phyloP scores from a whole-genome alignment of 2,888 invertebrate genomes.

The Ectropis crepuscularia region DNA sequence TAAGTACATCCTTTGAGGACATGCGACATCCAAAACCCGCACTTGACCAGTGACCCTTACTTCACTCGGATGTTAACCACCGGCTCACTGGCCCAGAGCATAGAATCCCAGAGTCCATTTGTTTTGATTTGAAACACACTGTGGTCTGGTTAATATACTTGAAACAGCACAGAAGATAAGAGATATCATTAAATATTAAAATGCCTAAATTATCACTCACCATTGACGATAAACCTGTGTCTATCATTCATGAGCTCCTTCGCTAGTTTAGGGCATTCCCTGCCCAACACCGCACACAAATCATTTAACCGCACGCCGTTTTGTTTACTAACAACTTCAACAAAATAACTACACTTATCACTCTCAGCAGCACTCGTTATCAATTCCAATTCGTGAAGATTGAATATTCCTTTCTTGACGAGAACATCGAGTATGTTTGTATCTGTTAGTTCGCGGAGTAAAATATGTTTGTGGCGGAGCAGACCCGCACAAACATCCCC shows the following conservation, averaged over 20 bases:
- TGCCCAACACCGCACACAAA: slow-evolving; percentile 85
- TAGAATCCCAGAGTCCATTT: too few relatives aligned
- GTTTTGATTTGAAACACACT: neutral
- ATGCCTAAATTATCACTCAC: slow-evolving; percentile 51
- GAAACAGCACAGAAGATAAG: neutral
- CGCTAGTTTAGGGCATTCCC: slow-evolving; percentile 86
- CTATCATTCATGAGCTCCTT: slow-evolving; percentile 86
- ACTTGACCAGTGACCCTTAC: too few relatives aligned
- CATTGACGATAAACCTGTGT: slow-evolving; percentile 78
- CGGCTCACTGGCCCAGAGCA: too few relatives aligned
- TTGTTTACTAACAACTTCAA: slow-evolving; percentile 86
- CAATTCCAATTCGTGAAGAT: slow-evolving; percentile 85
- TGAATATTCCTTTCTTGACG: slow-evolving; percentile 87
- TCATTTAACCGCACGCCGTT: slow-evolving; percentile 85
- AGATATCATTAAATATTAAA: neutral
- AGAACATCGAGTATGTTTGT: slow-evolving; percentile 86
- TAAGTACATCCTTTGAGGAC: too few relatives aligned
- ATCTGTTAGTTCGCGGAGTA: slow-evolving; percentile 86
- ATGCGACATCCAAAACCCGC: too few relatives aligned
- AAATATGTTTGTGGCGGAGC: slow-evolving; percentile 85
- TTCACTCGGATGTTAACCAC: too few relatives aligned
- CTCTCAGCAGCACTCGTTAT: slow-evolving; percentile 74
- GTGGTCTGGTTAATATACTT: neutral
- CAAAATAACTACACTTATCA: slow-evolving; percentile 85
- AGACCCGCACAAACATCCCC: slow-evolving; percentile 86